Evolutionary conservation across 92 coral and sea anemone species (phyloP).

Genomic region (Zoanthus sociatus): DNA sequence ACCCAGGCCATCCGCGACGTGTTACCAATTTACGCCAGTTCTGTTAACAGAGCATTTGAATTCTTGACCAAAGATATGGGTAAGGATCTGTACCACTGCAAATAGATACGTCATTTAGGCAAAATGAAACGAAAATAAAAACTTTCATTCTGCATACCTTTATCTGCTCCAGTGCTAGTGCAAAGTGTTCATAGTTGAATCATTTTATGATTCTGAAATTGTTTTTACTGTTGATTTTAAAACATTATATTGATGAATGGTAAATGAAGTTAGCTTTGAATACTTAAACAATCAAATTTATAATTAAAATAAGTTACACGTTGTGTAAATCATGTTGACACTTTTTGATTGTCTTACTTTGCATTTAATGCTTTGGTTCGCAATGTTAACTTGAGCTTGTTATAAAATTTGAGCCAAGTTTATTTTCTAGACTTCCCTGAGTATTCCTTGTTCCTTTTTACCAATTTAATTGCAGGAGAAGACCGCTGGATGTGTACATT

Average conservation of each 20-base stretch:
- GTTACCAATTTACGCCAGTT: conserved; percentile 72
- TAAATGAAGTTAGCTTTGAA: too few species aligned
- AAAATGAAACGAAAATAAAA: not conserved
- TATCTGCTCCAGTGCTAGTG: not conserved
- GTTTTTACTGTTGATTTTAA: too few species aligned
- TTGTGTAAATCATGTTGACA: too few species aligned
- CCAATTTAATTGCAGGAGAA: conserved; percentile 46
- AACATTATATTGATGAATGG: too few species aligned
- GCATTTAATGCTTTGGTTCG: too few species aligned
- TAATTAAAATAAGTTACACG: too few species aligned
- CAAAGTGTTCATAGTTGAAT: not conserved
- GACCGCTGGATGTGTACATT: conserved; percentile 77
- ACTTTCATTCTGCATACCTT: not conserved
- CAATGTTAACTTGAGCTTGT: too few species aligned
- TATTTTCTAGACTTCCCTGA: not conserved
- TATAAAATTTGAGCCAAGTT: too few species aligned
- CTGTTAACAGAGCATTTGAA: conserved; percentile 73
- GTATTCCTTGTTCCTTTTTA: not conserved
- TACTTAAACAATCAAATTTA: too few species aligned
- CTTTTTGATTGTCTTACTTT: too few species aligned
- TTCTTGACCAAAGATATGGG: conserved; percentile 79
- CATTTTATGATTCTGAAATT: too few species aligned
- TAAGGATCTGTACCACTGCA: not conserved
- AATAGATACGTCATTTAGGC: not conserved
- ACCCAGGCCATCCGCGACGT: conserved; percentile 77